A percentile compares a stretch with the other conserved stretches of the same genome.
Conservation (phyloP, 2,888 invertebrate genomes). For the Caenorhabditis zanzibari region DNA sequence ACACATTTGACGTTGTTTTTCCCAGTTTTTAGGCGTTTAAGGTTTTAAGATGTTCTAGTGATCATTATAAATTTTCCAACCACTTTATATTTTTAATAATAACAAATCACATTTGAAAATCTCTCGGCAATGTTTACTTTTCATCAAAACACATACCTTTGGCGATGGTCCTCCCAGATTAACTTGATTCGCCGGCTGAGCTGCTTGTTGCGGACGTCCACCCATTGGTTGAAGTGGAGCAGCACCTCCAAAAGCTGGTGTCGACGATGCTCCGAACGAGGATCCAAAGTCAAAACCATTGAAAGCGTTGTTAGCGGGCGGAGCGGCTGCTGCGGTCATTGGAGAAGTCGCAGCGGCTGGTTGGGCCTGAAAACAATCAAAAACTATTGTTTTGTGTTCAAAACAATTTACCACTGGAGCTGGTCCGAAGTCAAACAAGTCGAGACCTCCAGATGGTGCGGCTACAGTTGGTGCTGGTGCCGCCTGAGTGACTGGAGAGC, state of each 20-base stretch:
- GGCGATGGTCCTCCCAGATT: slow-evolving; percentile 39
- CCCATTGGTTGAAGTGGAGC: slow-evolving; percentile 24
- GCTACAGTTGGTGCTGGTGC: slow-evolving; percentile 6
- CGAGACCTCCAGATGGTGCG: slow-evolving; percentile 18
- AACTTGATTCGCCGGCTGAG: neutral
- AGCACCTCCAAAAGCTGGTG: slow-evolving; percentile 7
- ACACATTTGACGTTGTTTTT: too few species aligned
- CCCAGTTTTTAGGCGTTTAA: too few species aligned
- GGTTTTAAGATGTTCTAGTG: too few species aligned
- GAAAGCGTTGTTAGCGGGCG: slow-evolving; percentile 33
- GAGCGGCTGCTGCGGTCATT: neutral
- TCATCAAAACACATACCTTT: slow-evolving; percentile 23
- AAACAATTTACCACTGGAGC: slow-evolving; percentile 26
- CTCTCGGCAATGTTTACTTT: too few species aligned
- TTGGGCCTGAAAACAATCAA: slow-evolving; percentile 25
- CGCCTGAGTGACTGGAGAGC: neutral
- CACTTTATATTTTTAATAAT: too few species aligned
- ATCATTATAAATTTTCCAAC: too few species aligned
- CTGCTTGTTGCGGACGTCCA: slow-evolving; percentile 13
- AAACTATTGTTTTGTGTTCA: neutral
- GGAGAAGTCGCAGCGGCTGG: neutral
- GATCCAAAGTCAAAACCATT: slow-evolving; percentile 43
- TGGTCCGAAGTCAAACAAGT: slow-evolving; percentile 54
- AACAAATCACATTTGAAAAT: too few species aligned
- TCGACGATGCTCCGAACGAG: slow-evolving; percentile 9